These are phyloP conservation scores for Pluvialis apricaria DNA, from an alignment of 2,113 vertebrate species.

Conservation along the genomic window DNA sequence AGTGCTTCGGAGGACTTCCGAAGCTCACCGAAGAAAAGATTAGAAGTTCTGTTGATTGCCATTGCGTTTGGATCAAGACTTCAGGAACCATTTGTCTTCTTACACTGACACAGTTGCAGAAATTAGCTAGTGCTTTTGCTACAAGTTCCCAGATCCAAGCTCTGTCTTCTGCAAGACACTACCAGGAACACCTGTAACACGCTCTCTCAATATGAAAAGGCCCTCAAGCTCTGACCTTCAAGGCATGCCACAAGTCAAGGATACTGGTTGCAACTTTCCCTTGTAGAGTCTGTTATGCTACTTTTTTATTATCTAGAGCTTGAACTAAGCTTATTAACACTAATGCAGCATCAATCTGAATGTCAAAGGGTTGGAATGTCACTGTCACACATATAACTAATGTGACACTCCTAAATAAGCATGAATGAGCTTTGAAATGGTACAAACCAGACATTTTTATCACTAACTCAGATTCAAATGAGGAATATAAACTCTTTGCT, in stretches of 20 bases:
- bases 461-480: background rate
- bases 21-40: background rate
- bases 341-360: background rate
- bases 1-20: background rate
- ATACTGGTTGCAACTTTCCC: background rate
- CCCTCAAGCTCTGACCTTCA: background rate
- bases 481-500: background rate
- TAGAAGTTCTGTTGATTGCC: background rate
- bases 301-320: background rate
- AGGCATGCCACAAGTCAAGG: background rate
- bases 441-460: background rate
- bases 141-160: background rate
- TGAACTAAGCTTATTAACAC: background rate
- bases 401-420: background rate
- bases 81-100: background rate
- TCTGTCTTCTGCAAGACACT: background rate
- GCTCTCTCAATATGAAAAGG: fast-evolving
- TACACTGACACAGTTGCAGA: background rate
- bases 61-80: background rate
- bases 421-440: background rate
- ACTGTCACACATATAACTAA: background rate
- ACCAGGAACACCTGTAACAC: background rate
- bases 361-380: background rate
- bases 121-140: background rate
- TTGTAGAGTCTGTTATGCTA: background rate